Evolutionary conservation across 2,888 invertebrate species (phyloP), one percentile per base, ranked within the genome.

Genomic region (Parnassius mnemosyne): DNA sequence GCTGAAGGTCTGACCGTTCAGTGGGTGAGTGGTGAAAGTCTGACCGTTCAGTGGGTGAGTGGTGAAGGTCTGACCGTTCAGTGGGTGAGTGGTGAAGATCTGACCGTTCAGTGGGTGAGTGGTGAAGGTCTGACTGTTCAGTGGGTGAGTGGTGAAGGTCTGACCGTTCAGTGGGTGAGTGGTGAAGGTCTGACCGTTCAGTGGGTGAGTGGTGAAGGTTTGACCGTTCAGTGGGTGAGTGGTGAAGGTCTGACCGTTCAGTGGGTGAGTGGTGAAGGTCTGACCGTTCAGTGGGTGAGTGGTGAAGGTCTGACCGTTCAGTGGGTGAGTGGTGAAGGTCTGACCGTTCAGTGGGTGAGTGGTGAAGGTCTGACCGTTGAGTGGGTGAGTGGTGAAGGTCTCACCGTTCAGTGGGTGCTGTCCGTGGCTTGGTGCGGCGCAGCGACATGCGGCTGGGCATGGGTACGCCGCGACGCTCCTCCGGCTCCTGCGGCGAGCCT

Each of bases 371-470:
- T 16, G 0, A 57, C 57, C 51, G 10, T 2, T 43, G 34, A 12
- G 20, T 16, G 7, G 50, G 10, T 7, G 49, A n/a, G 16, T 16
- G 16, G n/a, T 9, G 20, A 34, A 47, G 12, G 20, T 11, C 47
- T 16, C 0, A 57, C 57, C 51, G 10, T 2, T 43, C 47, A 12
- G 20, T 16, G 7, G 50, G 10, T 7, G 49, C 13, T 3, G 11
- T 11, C n/a, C 7, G 12, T n/a, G 53, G 57, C 12, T 51, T 56
- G 9, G 46, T 49, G 9, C 70, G 53, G 12, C 66, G 66, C 3
- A 90, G 54, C 0, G 89, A 89, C 89, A 90, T 90, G 0, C 89
- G 72, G 9, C 80, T 71, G 2, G 87, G 82, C 89, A 90, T 89
- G 0, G 82, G 56, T 0, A 83, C 86, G 0, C 84, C 78, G 25